Conservation (phyloP, 2,797 vertebrate species). For the Coregonus suidteri region DNA sequence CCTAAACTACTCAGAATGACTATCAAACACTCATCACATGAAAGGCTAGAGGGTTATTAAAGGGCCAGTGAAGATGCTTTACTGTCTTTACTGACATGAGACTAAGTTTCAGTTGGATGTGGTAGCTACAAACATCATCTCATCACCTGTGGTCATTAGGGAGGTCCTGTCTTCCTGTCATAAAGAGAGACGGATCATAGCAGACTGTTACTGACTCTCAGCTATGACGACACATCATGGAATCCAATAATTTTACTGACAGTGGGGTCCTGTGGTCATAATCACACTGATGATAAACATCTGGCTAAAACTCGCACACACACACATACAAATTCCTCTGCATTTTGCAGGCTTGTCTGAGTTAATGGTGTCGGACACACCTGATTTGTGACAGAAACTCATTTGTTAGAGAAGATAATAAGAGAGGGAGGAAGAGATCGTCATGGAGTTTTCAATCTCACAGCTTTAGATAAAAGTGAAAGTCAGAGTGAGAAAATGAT, state of each 20-base stretch:
- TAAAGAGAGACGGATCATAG: conserved; percentile 58
- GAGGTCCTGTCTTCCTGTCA: conserved; percentile 36
- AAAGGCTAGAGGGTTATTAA: conserved; percentile 24
- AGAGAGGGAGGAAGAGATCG: neutral
- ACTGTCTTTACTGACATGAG: conserved; percentile 33
- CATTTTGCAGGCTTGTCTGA: neutral
- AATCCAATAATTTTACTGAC: conserved; percentile 75
- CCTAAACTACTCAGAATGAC: conserved; percentile 54
- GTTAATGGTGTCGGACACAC: neutral
- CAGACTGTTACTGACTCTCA: conserved; percentile 49
- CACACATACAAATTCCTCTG: neutral
- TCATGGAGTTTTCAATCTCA: too few relatives aligned
- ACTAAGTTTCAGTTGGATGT: conserved; percentile 43
- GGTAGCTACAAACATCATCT: conserved; percentile 42
- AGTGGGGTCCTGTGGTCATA: conserved; percentile 69
- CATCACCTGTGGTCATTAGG: conserved; percentile 20
- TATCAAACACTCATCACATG: conserved; percentile 46
- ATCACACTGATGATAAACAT: conserved; percentile 67
- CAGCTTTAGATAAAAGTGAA: neutral
- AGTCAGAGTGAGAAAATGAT: neutral
- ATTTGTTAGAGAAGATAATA: neutral
- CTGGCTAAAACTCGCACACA: conserved; percentile 47
- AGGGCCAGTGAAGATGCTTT: conserved; percentile 32
- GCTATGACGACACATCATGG: conserved; percentile 59
- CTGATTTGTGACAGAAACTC: neutral